These are phyloP conservation scores for Sternotherus odoratus DNA, from an alignment of 2,797 vertebrate species.

Conservation along the genomic window DNA sequence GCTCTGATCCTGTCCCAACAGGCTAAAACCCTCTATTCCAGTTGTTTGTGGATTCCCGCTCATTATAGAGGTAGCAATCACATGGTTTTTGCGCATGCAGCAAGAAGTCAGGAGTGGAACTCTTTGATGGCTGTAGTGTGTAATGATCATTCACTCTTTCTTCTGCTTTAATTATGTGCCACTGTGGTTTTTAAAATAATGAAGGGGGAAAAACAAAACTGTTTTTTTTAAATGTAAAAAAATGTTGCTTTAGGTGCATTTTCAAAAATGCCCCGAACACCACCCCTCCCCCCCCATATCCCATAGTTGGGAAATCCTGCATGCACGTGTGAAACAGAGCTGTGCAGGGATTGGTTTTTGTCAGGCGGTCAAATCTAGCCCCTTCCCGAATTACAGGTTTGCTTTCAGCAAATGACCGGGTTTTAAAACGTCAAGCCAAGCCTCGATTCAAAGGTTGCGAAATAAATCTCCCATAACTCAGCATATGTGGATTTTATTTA, in stretches of 20 bases:
- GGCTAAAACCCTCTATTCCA: background rate
- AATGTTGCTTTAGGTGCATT: background rate
- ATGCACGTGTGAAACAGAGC: conserved; percentile 37
- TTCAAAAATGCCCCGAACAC: background rate
- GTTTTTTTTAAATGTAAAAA: conserved; percentile 16
- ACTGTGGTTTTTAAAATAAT: background rate
- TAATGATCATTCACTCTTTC: background rate
- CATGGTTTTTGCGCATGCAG: background rate
- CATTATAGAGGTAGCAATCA: conserved; percentile 16
- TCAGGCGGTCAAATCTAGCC: conserved; percentile 46
- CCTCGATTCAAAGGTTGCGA: conserved; percentile 51
- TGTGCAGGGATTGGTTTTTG: conserved; percentile 8
- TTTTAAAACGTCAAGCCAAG: conserved; percentile 44
- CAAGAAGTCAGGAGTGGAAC: background rate
- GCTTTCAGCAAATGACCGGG: conserved; percentile 60
- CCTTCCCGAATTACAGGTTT: conserved; percentile 66
- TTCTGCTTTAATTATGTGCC: conserved; percentile 11
- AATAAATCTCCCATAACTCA: conserved; percentile 61
- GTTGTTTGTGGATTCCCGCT: background rate
- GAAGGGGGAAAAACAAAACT: background rate
- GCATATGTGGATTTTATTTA: conserved; percentile 59
- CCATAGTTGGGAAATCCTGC: conserved; percentile 44
- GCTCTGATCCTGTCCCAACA: background rate
- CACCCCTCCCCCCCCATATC: background rate
- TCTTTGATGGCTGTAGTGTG: background rate